Base-by-base conservation (phyloP, 2,888 invertebrate genomes). In the Agrotis puta region DNA sequence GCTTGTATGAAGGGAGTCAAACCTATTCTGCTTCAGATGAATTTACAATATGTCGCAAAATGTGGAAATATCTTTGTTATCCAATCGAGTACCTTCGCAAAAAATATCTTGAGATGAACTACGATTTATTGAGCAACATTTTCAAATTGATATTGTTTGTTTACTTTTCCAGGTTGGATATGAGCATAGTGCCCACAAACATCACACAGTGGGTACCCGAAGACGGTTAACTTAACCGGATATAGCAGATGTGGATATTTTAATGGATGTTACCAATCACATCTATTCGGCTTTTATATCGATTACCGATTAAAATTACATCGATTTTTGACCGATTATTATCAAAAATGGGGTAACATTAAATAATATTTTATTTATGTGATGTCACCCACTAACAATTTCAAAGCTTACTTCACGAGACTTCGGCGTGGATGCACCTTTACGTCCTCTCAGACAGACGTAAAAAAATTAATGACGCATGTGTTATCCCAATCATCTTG, bases 11-110 rank as follows among this genome's bases (percentile, higher is more conserved):
- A 3, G 53, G 3, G 53, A 11, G 6, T 18, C 47, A 63, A 63
- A 22, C 54, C 53, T 47, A 50, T 65, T 51, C 24, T 22, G 43
- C 22, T 33, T 53, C 27, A 48, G 18, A 39, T 43, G 47, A 64
- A 54, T 79, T 59, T 59, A n/a, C n/a, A n/a, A n/a, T n/a, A 20
- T 63, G 27, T 48, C 43, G 13, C n/a, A 53, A 77, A 69, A 70
- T 18, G 22, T 16, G 9, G 20, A 47, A 13, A 39, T 6, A 20
- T 45, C 7, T 7, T 13, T 22, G n/a, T 20, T 27, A 43, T 16
- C 6, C 24, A 58, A 57, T 24, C 24, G 9, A 20, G 56, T 33
- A 59, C 45, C 57, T 22, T 48, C 22, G 6, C 39, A 11, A 56
- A 39, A 53, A 39, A 20, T 20, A 20, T 59, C 18, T 27, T 54